These are phyloP conservation scores for Shargacucullia verbasci DNA, from an alignment of 2,888 invertebrate species.

Conservation along the genomic window DNA sequence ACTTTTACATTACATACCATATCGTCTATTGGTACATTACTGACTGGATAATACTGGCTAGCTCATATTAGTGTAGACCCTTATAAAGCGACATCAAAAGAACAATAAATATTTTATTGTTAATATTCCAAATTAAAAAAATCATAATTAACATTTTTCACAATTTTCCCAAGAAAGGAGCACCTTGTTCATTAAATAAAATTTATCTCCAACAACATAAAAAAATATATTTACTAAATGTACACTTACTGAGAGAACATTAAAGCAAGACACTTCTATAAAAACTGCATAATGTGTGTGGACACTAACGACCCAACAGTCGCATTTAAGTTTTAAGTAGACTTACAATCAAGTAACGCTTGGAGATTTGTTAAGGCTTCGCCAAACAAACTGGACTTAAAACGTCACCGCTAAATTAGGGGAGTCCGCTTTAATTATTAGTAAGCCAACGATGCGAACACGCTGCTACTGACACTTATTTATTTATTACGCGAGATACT, in stretches of 20 bases:
- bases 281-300: conserved; percentile 56
- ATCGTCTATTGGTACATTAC: too few species aligned
- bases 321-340: conserved; percentile 67
- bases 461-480: conserved; percentile 25
- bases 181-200: conserved; percentile 4
- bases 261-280: conserved; percentile 31
- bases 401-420: conserved; percentile 37
- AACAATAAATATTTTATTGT: too few species aligned
- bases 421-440: conserved; percentile 40
- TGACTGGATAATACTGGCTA: too few species aligned
- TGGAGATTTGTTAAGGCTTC: conserved; percentile 55
- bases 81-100: too few species aligned
- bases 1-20: too few species aligned
- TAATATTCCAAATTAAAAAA: too few species aligned
- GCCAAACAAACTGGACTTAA: conserved; percentile 42
- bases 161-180: conserved; percentile 6
- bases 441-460: conserved; percentile 20
- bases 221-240: conserved; percentile 23
- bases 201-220: conserved; percentile 18
- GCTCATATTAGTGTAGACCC: too few species aligned
- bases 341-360: conserved; percentile 63
- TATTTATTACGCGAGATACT: conserved; percentile 27
- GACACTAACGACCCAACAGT: conserved; percentile 48
- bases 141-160: too few species aligned
- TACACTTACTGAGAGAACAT: conserved; percentile 34